Evolutionary conservation across 2,888 invertebrate genomes (phyloP), one percentile per base, ranked within the genome.

Genomic region (Conchocele bisecta): DNA sequence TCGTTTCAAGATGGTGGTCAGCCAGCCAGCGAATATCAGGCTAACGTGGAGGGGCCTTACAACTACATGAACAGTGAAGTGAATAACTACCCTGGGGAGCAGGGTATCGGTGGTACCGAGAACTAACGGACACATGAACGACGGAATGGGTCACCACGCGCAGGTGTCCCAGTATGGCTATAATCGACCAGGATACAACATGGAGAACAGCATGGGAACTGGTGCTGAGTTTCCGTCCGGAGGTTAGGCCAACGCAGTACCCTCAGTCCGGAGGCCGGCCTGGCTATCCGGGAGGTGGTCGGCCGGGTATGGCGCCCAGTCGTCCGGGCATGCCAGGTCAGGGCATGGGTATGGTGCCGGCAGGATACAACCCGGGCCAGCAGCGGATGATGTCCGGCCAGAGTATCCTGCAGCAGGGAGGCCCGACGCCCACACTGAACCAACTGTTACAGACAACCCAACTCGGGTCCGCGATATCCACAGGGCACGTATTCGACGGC

Each of bases 391-490:
- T 89, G 82, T 86, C 87, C 39, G 86, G 88, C 54, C 88, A 88
- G 54, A 84, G 78, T 63, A 87, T 88, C 71, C 84, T 86, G 9
- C 89, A 87, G 72, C 89, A 87, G 72, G 81, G 82, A 35, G 97
- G 97, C 68, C 97, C 97, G 42, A 98, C 98, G 81, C 98, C 98
- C 81, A 98, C 98, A 77, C 93, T 98, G 84, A 98, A 98, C 92
- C 97, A 97, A 90, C 93, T 98, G 89, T 93, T 98, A 80, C 97
- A 97, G 92, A 86, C 86, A 48, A 86, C 90, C 17, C 89, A 88
- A 65, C n/a, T n/a, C n/a, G n/a, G n/a, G n/a, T n/a, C n/a, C n/a
- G n/a, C n/a, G n/a, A n/a, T n/a, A n/a, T 75, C 88, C 9, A 74
- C 84, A 35, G 69, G 68, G 46, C 85, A 83, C 57, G 84, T 72